Evolutionary conservation across 2,797 vertebrate genomes (phyloP).

Genomic region (Clarias pachynema): DNA sequence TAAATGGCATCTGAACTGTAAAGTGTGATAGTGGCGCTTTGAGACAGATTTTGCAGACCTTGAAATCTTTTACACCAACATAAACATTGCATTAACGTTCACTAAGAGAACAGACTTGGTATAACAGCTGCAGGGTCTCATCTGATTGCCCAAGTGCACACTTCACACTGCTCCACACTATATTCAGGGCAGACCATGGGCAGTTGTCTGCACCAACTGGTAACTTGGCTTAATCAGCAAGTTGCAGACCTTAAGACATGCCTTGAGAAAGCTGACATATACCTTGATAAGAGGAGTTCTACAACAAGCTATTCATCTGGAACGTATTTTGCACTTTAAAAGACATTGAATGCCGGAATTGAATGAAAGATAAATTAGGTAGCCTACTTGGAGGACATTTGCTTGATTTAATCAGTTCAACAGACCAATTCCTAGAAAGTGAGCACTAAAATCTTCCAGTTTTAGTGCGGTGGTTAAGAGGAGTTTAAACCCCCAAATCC

Average conservation of each 20-base stretch:
- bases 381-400: background rate
- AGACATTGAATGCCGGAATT: background rate
- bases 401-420: background rate
- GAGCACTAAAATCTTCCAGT: background rate
- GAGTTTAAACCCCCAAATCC: background rate
- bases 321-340: background rate
- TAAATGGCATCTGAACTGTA: background rate
- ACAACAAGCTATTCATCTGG: background rate
- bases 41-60: background rate
- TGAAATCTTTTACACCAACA: background rate
- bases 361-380: background rate
- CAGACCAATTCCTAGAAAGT: background rate
- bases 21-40: background rate
- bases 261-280: constrained; percentile 10
- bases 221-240: constrained; percentile 47
- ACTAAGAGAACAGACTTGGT: background rate
- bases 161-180: constrained; percentile 25
- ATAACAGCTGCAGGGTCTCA: constrained; percentile 50
- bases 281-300: background rate
- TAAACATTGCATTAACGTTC: background rate
- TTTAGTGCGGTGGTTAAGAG: background rate
- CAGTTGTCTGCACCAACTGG: constrained; percentile 53
- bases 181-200: constrained; percentile 27
- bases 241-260: constrained; percentile 39
- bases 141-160: constrained; percentile 27